Base-by-base conservation (phyloP, 2,113 vertebrate species). In the Poicephalus gulielmi region DNA sequence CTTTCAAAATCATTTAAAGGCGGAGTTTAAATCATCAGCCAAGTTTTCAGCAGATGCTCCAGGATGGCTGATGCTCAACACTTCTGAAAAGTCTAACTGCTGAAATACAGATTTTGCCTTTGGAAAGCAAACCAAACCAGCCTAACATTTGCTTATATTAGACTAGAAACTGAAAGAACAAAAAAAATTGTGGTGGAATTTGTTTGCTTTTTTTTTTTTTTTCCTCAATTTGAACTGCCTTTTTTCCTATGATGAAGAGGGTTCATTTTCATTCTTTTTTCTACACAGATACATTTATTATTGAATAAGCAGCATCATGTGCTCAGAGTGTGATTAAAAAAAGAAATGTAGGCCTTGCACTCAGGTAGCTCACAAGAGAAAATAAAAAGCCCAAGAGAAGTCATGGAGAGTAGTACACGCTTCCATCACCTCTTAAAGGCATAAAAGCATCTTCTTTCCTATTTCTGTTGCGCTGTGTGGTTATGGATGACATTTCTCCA, bases 211-310 rank as follows among this genome's bases (percentile, higher is more conserved):
- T 17, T 68, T 82, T 57, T 6, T 23, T 64, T 82, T 63, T 6
- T 19, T 2, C 3, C 13, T 9, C 16, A 31, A 64, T 30, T 39
- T 1, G 4, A 64, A 27, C 18, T 71, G n/a, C 10, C 17, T 76
- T 74, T 92, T 80, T 37, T 5, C 57, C 37, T 43, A 24, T 41
- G 68, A 83, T 28, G 59, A 88, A 52, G 30, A 75, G 13, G 64
- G 80, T 83, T 86, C 19, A 30, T 68, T 69, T 68, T 24, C 16
- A 43, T 43, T 73, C 50, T 39, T 70, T 79, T 84, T 79, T 60
- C 64, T 59, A 7, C 35, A 23, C 23, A 78, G 62, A 52, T 35
- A 43, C 83, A 94, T 95, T 89, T 92, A 95, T 95, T 95, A 96
- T 94, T 94, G 73, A 96, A 55, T 37, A 92, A 95, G 66, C 52